These are phyloP conservation scores for Propithecus coquereli DNA, from an alignment of 2,113 vertebrate species.

Conservation along the genomic window DNA sequence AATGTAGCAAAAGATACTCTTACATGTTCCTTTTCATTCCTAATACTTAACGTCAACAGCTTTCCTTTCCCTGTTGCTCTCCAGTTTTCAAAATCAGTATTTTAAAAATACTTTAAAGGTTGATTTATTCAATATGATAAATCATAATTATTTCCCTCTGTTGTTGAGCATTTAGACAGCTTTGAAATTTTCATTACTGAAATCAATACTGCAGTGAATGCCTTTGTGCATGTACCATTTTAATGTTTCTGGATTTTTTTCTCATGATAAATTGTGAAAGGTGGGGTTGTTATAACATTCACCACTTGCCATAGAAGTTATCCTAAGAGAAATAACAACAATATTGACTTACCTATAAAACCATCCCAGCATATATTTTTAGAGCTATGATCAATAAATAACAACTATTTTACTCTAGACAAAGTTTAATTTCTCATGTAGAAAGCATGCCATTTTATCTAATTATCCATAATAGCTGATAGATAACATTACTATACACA, in stretches of 20 bases:
- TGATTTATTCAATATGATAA: background rate
- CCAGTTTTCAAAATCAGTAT: background rate
- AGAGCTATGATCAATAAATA: background rate
- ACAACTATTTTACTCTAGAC: background rate
- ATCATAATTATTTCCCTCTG: background rate
- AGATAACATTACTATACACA: background rate
- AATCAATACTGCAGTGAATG: background rate
- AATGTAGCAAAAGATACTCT: background rate
- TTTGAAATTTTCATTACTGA: background rate
- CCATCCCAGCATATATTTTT: background rate
- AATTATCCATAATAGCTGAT: background rate
- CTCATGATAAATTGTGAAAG: background rate
- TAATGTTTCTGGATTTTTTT: background rate
- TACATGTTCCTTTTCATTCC: background rate
- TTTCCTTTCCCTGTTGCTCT: background rate
- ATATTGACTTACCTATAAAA: background rate
- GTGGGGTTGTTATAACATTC: background rate
- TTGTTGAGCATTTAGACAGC: background rate
- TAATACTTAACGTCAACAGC: background rate
- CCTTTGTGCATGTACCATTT: background rate
- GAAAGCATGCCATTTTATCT: background rate
- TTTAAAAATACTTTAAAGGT: background rate
- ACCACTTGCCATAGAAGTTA: background rate
- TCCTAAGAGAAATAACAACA: background rate
- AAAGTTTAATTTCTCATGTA: background rate